Evolutionary conservation across 2,888 invertebrate species (phyloP), one percentile per base, ranked within the genome.

Genomic region (Apotomis turbidana): DNA sequence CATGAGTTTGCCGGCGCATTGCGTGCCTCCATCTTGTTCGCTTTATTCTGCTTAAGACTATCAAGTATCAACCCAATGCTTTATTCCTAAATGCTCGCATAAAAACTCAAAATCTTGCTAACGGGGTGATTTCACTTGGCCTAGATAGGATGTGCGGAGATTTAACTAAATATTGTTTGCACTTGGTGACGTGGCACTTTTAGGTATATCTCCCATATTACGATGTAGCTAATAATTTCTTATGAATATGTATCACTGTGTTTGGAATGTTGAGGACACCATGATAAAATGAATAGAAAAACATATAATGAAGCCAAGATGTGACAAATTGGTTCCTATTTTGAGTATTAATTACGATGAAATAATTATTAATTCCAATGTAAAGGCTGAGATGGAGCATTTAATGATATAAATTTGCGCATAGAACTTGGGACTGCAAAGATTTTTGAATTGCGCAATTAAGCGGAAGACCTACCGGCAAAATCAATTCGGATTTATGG

Each of bases 21-120:
- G 74, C 60, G 70, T 81, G 84, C 87, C 80, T 86, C 90, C 90
- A 90, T 91, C 83, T 90, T 90, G 86, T 86, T 80, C 79, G 82
- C 80, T 73, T 77, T 73, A 75, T 57, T 59, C 76, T 74, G 78
- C 75, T 74, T 77, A 57, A 66, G 57, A 46, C 66, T 46, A 66
- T 55, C 44, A 66, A 46, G 57, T 46, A 66, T 55, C 44, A 66
- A 66, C 57, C 54, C 3, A 12, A 55, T 36, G 9, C 6, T 36
- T 46, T n/a, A 12, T 46, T 9, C 9, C 15, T 46, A 15, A 46
- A 10, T 49, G 10, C 10, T 49, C 9, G 9, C 9, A 9, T 8
- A 10, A 49, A 49, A 49, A 49, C 49, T 8, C 6, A 41, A 41
- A 41, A 41, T 6, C 41, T 41, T 41, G 49, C 10, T 9, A 8